Base-by-base conservation (phyloP, 2,888 invertebrate genomes). In the Drosophila testacea region DNA sequence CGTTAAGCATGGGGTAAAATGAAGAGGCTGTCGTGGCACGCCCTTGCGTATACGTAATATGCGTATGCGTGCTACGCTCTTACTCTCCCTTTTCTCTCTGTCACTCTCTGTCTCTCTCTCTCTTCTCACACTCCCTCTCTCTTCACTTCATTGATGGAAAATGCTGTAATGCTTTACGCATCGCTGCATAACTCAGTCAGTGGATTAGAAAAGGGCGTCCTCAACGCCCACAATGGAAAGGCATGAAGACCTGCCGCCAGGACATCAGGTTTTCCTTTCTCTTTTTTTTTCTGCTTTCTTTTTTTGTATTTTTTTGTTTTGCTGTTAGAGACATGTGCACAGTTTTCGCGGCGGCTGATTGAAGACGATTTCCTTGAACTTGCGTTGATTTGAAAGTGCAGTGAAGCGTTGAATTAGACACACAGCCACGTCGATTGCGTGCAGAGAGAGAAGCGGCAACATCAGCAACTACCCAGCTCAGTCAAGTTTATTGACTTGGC, bases 121-220 rank as follows among this genome's bases (percentile, higher is more conserved):
- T 55, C 75, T 11, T 11, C 38, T 27, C 34, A 6, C 51, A 50
- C 57, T 10, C n/a, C 27, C 47, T 47, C 30, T 34, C 4, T 34
- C 6, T 11, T 42, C 6, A 38, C 28, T 60, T 57, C 81, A 88
- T 86, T 88, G 87, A 87, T 88, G 88, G 88, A 87, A 88, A 87
- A 88, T 86, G 78, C 85, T 88, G 83, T 87, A 86, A 84, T 86
- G 85, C 88, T 87, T 87, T 87, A 87, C 88, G 88, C 87, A 81
- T 83, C 87, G 88, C 83, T 81, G 87, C 81, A 83, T 88, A 86
- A 83, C 81, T 87, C 82, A 86, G 85, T 81, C 88, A 87, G 72
- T 87, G 87, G 88, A 88, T 87, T 87, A 87, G 87, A 87, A 88
- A 88, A 85, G 85, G 88, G 88, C 85, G 88, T 73, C 73, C 52